Evolutionary conservation across 2,113 vertebrate species (phyloP), one percentile per base, ranked within the genome.

Genomic region (Elephantulus edwardii): DNA sequence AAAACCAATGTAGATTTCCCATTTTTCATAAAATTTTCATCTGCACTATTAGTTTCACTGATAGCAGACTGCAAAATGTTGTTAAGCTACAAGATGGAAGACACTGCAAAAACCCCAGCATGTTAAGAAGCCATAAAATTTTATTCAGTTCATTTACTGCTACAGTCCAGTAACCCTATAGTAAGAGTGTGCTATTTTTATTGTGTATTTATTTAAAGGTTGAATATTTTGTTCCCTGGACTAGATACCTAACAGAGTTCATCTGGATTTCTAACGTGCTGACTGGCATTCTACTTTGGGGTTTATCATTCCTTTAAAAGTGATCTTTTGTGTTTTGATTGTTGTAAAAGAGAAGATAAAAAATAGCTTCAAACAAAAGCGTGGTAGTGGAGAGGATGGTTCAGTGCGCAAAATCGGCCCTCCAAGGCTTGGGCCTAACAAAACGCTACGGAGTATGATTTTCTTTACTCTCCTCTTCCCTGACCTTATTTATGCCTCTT

Each of bases 21-120:
- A 98, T 98, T 98, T 98, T 98, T 98, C 97, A 98, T 97, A 97
- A 97, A 98, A 98, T 97, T 97, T 98, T 97, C 97, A 97, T 98
- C 97, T 91, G 96, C 97, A 42, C 97, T 98, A 98, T 98, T 98
- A 98, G 97, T 97, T 97, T 98, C 96, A 30, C 96, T 97, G 97
- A 97, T 97, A 97, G 97, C 96, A 97, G 97, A 94, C 97, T 97
- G 96, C 95, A 95, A 98, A 98, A 97, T 97, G 97, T 97, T 97
- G 97, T 98, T 98, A 98, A 96, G 96, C 96, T 97, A 95, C 96
- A 98, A 97, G 97, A 98, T 97, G 97, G 97, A 98, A 96, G 97
- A 97, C 94, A 79, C 91, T 96, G 97, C 91, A 96, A 97, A 96
- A 97, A 96, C 95, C 97, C 97, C 97, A 97, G 97, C 97, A 96